Percentiles rank a stretch among this genome's conserved stretches.
Evolutionary conservation across 2,113 vertebrate genomes (phyloP).

Genomic region (Epinephelus cyanopodus): DNA sequence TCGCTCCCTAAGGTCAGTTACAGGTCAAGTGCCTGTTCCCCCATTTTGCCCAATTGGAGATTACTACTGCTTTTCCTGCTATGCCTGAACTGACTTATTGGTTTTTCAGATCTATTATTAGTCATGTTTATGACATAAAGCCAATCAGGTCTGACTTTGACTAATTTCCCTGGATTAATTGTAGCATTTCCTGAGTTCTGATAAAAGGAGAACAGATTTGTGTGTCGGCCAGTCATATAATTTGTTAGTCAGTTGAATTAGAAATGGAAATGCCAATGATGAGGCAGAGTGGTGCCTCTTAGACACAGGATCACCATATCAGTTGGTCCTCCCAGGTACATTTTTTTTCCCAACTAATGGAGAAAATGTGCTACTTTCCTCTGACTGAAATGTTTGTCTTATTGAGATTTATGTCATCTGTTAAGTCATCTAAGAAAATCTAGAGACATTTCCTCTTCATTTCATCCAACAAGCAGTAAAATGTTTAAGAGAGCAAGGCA

Average conservation of each 20-base stretch:
- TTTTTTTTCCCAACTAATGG: background rate
- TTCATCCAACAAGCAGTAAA: constrained; percentile 9
- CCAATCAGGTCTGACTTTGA: constrained; percentile 13
- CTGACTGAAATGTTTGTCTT: background rate
- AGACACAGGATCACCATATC: background rate
- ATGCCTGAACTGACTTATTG: constrained; percentile 11
- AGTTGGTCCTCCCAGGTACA: constrained; percentile 1
- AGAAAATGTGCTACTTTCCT: background rate
- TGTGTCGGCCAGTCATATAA: background rate
- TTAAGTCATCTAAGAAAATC: background rate
- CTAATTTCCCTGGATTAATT: constrained; percentile 10
- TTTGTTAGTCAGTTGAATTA: constrained; percentile 11
- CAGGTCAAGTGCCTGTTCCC: background rate
- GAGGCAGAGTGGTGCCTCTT: background rate
- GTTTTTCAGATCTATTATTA: constrained; percentile 15
- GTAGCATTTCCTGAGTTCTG: constrained; percentile 5
- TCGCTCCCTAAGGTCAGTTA: background rate
- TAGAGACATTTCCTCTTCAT: background rate
- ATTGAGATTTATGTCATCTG: constrained; percentile 8
- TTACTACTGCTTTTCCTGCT: background rate
- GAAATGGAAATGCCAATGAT: background rate
- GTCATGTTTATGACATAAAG: constrained; percentile 2
- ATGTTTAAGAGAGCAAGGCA: constrained; percentile 14
- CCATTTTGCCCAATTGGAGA: constrained; percentile 10
- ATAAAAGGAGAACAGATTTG: constrained; percentile 19